Percentiles rank a stretch among this genome's conserved stretches.
Evolutionary conservation across 1,140 invertebrate genomes (phyloP).

Genomic region (Zaprionus ghesquierei): DNA sequence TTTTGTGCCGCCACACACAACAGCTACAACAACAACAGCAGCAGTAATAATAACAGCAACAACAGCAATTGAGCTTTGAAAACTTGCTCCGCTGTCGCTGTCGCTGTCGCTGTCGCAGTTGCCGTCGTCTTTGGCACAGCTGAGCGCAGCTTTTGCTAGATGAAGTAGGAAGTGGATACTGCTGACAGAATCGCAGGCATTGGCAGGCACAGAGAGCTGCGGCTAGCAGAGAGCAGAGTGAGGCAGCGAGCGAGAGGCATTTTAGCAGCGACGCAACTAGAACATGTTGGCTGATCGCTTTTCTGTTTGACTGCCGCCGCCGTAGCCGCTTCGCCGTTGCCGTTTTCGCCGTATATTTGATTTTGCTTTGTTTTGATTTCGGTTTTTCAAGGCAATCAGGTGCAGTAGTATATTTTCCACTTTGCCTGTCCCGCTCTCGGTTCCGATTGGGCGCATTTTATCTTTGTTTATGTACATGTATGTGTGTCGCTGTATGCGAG

Average conservation of each 20-base stretch:
- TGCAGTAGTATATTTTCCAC: slow-evolving; percentile 69
- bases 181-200: slow-evolving; percentile 1
- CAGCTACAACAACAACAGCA: slow-evolving; percentile 28
- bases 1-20: slow-evolving; percentile 49
- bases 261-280: slow-evolving; percentile 40
- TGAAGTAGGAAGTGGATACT: slow-evolving; percentile 52
- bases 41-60: slow-evolving; percentile 34
- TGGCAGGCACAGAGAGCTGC: not conserved
- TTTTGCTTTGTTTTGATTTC: slow-evolving; percentile 67
- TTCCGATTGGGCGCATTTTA: slow-evolving; percentile 68
- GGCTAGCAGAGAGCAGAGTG: not conserved
- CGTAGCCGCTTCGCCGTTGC: slow-evolving; percentile 3
- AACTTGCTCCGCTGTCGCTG: slow-evolving; percentile 59
- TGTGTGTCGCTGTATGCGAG: slow-evolving; percentile 12
- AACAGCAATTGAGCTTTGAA: slow-evolving; percentile 70
- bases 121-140: slow-evolving; percentile 54
- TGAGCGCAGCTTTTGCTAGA: slow-evolving; percentile 57
- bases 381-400: slow-evolving; percentile 77
- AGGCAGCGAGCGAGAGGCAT: slow-evolving; percentile 1
- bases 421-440: slow-evolving; percentile 34
- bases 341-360: slow-evolving; percentile 48
- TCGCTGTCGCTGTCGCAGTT: slow-evolving; percentile 58
- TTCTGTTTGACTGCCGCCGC: slow-evolving; percentile 42
- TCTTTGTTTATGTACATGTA: slow-evolving; percentile 34
- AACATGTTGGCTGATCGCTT: slow-evolving; percentile 54